Evolutionary conservation across 2,797 vertebrate genomes (phyloP).

Genomic region (Acipenser oxyrinchus): DNA sequence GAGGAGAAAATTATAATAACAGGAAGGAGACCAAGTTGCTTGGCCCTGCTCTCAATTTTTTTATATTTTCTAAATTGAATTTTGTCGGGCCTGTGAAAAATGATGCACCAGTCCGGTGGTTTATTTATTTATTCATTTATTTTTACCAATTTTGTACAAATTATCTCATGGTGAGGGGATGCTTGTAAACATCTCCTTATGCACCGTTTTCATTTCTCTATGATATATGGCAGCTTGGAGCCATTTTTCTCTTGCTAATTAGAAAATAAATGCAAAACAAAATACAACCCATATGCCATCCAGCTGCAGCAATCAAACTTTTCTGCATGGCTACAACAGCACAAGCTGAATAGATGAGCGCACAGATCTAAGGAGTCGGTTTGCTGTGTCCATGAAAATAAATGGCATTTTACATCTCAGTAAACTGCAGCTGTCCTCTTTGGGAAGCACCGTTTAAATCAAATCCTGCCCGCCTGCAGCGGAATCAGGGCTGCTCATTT

Average conservation of each 20-base stretch:
- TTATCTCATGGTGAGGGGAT: neutral
- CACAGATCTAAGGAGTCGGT: neutral
- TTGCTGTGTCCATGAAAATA: slow-evolving; percentile 7
- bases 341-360: slow-evolving; percentile 4
- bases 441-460: slow-evolving; percentile 48
- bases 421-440: slow-evolving; percentile 57
- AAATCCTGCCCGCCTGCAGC: slow-evolving; percentile 43
- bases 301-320: slow-evolving; percentile 12
- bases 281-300: slow-evolving; percentile 9
- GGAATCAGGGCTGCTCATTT: slow-evolving; percentile 49
- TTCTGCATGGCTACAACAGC: slow-evolving; percentile 4
- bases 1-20: slow-evolving; percentile 28
- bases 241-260: slow-evolving; percentile 1
- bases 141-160: neutral
- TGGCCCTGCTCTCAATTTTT: slow-evolving; percentile 19
- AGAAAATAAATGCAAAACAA: neutral
- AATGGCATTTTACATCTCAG: slow-evolving; percentile 47
- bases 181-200: neutral
- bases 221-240: neutral
- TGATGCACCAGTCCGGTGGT: neutral
- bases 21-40: slow-evolving; percentile 31
- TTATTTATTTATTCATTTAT: neutral
- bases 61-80: slow-evolving; percentile 8
- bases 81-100: neutral
- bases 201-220: neutral